Evolutionary conservation across 2,888 invertebrate species (phyloP).

Genomic region (Campoletis raptor): DNA sequence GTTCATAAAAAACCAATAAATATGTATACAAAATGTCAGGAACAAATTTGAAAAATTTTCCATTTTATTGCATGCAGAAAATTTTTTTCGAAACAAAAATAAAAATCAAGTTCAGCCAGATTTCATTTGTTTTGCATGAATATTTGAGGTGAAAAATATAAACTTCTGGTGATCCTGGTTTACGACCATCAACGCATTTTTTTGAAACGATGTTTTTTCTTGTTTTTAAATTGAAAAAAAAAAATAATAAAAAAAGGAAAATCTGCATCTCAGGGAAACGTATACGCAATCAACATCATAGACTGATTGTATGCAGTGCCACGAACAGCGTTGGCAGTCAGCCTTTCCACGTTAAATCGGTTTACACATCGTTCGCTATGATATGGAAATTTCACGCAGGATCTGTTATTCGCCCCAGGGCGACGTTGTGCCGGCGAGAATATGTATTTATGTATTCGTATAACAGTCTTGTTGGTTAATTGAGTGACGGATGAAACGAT

Average conservation of each 20-base stretch:
- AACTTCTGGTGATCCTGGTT: background rate
- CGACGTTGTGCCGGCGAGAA: constrained; percentile 5
- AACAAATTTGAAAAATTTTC: too few species aligned
- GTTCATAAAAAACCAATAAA: too few species aligned
- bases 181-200: background rate
- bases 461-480: constrained; percentile 48
- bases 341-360: constrained; percentile 18
- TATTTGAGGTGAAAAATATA: background rate
- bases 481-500: constrained; percentile 51
- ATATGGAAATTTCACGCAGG: constrained; percentile 40
- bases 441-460: constrained; percentile 8
- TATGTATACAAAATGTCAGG: too few species aligned
- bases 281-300: background rate
- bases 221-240: background rate
- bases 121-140: background rate
- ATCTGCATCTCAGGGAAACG: background rate
- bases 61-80: too few species aligned
- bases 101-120: background rate
- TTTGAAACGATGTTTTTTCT: background rate
- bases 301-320: constrained; percentile 4
- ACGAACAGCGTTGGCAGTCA: constrained; percentile 27
- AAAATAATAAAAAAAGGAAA: too few species aligned
- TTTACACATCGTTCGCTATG: constrained; percentile 25
- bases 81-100: background rate
- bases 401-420: constrained; percentile 44